Evolutionary conservation across 2,888 invertebrate species (phyloP).

Genomic region (Epicampocera succincta): DNA sequence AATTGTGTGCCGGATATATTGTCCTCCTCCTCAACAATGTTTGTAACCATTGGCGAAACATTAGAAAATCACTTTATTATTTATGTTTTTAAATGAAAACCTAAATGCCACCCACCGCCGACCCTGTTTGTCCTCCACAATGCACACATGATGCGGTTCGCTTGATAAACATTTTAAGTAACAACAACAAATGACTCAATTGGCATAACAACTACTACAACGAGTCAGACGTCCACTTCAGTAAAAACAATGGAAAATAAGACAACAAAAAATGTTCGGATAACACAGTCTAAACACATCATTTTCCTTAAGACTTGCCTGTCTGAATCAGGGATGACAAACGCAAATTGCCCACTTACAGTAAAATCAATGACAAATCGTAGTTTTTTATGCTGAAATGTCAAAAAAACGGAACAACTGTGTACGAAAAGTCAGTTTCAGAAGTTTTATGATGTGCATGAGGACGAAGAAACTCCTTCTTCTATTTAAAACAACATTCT

Average conservation of each 20-base stretch:
- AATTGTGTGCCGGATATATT: conserved; percentile 1
- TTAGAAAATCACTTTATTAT: conserved; percentile 61
- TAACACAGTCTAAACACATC: conserved; percentile 18
- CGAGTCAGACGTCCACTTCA: conserved; percentile 49
- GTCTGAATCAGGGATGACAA: conserved; percentile 27
- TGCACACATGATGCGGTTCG: conserved; percentile 39
- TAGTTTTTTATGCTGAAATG: too few species aligned
- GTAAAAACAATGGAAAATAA: conserved; percentile 50
- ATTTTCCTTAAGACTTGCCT: conserved; percentile 50
- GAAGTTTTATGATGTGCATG: too few species aligned
- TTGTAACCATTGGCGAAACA: conserved; percentile 44
- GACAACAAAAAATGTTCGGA: conserved; percentile 8
- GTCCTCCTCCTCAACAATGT: conserved; percentile 50
- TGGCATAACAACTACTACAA: conserved; percentile 64
- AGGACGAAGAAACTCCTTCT: too few species aligned
- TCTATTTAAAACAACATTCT: too few species aligned
- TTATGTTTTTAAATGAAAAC: conserved; percentile 57
- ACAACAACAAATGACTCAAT: conserved; percentile 61
- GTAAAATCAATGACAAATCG: too few species aligned
- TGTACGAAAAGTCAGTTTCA: too few species aligned
- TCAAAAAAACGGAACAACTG: too few species aligned
- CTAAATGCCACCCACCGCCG: not conserved
- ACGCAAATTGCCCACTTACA: not conserved
- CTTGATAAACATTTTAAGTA: conserved; percentile 38
- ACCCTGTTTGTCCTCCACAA: not conserved